Evolutionary conservation across 2,113 vertebrate species (phyloP).

Genomic region (Indri indri): DNA sequence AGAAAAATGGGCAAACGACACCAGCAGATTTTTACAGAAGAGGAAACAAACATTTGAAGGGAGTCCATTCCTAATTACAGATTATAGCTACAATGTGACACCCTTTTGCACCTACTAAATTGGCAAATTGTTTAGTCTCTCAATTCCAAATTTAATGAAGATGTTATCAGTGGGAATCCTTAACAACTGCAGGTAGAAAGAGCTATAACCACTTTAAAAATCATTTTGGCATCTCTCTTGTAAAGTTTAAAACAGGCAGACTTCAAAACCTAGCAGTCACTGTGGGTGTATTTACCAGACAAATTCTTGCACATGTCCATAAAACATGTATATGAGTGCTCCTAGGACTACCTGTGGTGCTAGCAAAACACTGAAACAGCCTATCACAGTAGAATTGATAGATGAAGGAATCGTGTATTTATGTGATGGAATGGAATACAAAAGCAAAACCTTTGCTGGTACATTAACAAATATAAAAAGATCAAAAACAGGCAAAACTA

Average conservation of each 20-base stretch:
- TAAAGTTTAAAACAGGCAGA: background rate
- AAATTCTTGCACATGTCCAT: background rate
- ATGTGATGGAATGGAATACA: background rate
- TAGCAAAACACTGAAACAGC: background rate
- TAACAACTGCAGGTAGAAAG: background rate
- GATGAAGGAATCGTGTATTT: background rate
- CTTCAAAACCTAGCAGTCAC: background rate
- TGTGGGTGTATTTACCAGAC: background rate
- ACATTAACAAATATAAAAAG: background rate
- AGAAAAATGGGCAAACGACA: background rate
- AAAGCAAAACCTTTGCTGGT: background rate
- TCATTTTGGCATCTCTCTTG: background rate
- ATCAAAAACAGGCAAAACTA: background rate
- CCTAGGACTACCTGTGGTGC: background rate
- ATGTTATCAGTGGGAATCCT: background rate
- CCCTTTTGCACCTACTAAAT: background rate
- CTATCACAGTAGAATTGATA: background rate
- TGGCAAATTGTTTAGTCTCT: background rate
- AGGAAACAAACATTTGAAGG: background rate
- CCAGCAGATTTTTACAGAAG: background rate
- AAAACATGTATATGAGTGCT: background rate
- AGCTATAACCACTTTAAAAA: background rate
- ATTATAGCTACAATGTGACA: background rate
- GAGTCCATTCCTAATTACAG: background rate
- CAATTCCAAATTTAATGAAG: background rate